Evolutionary conservation across 2,113 vertebrate species (phyloP).

Genomic region (Falco punctatus): DNA sequence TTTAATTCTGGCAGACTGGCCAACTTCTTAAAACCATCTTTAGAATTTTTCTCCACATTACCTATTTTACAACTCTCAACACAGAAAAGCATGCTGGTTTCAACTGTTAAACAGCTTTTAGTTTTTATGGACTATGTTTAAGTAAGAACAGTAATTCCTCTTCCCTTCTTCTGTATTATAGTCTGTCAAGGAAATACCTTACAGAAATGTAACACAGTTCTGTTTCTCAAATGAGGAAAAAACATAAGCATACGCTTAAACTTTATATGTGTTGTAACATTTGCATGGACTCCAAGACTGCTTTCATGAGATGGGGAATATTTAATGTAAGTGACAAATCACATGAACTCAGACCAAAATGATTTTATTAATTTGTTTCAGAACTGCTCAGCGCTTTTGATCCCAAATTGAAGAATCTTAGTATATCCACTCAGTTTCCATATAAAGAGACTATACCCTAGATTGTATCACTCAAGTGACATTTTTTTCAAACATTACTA

Average conservation of each 20-base stretch:
- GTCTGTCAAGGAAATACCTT: neutral
- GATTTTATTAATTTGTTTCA: neutral
- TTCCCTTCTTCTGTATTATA: neutral
- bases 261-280: neutral
- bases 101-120: neutral
- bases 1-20: neutral
- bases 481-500: neutral
- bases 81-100: rapidly evolving
- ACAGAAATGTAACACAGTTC: neutral
- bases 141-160: neutral
- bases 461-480: neutral
- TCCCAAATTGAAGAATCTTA: neutral
- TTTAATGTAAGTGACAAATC: neutral
- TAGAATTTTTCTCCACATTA: neutral
- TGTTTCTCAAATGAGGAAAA: neutral
- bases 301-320: neutral
- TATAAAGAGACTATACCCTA: neutral
- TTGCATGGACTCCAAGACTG: neutral
- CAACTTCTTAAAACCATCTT: neutral
- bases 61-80: neutral
- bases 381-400: neutral
- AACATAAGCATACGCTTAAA: neutral
- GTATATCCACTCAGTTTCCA: neutral
- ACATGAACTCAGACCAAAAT: neutral
- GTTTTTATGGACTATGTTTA: neutral